Evolutionary conservation across 2,888 invertebrate species (phyloP), one percentile per base, ranked within the genome.

Genomic region (Myopa tessellatipennis): DNA sequence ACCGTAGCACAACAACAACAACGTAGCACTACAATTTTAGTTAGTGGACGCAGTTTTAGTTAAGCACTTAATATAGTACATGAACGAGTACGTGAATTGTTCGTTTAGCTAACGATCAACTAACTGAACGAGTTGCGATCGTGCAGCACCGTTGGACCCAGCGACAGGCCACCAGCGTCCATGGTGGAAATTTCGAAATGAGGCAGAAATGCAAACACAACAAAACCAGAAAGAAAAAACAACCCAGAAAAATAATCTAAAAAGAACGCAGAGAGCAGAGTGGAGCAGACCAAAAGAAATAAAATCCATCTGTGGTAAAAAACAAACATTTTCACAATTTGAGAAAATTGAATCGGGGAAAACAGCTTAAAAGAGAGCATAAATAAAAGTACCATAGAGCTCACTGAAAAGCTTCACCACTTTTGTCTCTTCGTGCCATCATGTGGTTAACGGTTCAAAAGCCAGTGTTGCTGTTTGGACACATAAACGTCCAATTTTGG

Each of bases 61-160:
- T 26, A 26, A 45, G 45, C 10, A 10, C 45, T 8, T 8, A 45
- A 6, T 45, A 8, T 45, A 45, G 10, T 45, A 45, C 45, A 26
- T 26, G 1, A 50, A 55, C 16, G 16, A 73, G 45, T 60, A 73
- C 60, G 36, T 65, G 74, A 65, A 65, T 63, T 63, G 74, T 65
- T 74, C 74, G 67, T 52, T 55, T 34, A 52, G 18, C 36, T 38
- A 55, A 68, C 58, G 68, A 75, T 55, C 75, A 55, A 50, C 65
- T 10, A 65, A 75, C 75, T 75, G 40, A 75, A 75, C 58, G 75
- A 36, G 50, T 58, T 10, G 58, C 58, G 75, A 75, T 55, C 75
- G 55, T 75, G 75, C 75, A 68, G 58, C 65, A 14, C 38, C 38
- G 68, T 75, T 75, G 68, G 68, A 75, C 63, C 73, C 73, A 71